Conservation (phyloP, 2,113 vertebrate genomes). For the Lampris incognitus region DNA sequence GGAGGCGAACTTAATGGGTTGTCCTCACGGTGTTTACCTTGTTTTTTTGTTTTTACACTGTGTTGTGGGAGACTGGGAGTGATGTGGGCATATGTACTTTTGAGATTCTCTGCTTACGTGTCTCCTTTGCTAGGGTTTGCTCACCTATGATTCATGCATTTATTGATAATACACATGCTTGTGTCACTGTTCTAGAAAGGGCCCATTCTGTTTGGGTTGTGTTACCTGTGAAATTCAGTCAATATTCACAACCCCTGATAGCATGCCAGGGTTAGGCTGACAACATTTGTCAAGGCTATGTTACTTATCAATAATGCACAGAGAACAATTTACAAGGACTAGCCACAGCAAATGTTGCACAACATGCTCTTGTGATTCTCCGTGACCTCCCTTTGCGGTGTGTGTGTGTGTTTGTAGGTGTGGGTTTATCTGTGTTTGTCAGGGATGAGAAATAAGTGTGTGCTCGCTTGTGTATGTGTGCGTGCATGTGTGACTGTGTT, state of each 20-base stretch:
- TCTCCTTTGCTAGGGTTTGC: slow-evolving; percentile 37
- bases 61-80: slow-evolving; percentile 31
- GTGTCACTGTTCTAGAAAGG: slow-evolving; percentile 19
- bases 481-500: slow-evolving; percentile 9
- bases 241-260: slow-evolving; percentile 54
- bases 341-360: slow-evolving; percentile 45
- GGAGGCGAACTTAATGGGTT: slow-evolving; percentile 53
- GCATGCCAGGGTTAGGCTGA: slow-evolving; percentile 40
- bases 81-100: slow-evolving; percentile 45
- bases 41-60: slow-evolving; percentile 25
- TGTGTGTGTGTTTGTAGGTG: not conserved
- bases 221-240: slow-evolving; percentile 52
- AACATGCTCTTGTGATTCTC: slow-evolving; percentile 35
- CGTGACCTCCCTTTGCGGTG: not conserved
- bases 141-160: slow-evolving; percentile 54
- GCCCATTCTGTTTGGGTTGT: slow-evolving; percentile 8
- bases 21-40: slow-evolving; percentile 49
- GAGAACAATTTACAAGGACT: slow-evolving; percentile 51
- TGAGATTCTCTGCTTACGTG: slow-evolving; percentile 46
- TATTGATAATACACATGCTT: slow-evolving; percentile 21
- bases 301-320: slow-evolving; percentile 69
- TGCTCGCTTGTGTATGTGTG: slow-evolving; percentile 15
- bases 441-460: not conserved
- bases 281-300: slow-evolving; percentile 43
- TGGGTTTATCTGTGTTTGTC: not conserved